Evolutionary conservation across 2,113 vertebrate species (phyloP).

Genomic region (Alethe diademata): DNA sequence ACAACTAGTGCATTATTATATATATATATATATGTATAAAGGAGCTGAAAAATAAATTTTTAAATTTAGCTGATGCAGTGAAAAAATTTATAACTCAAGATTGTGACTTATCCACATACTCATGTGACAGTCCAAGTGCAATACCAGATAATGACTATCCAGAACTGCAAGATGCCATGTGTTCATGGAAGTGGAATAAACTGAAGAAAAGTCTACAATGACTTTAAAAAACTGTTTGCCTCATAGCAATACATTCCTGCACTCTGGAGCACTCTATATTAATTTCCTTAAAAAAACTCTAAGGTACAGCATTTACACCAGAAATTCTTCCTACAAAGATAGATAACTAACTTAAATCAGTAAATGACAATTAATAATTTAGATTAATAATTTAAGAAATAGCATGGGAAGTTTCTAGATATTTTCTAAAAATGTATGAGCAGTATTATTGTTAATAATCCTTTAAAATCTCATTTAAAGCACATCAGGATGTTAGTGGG

Average conservation of each 20-base stretch:
- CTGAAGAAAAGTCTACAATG: rapidly evolving
- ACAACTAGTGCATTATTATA: background rate
- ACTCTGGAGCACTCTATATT: background rate
- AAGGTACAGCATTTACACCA: background rate
- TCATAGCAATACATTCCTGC: background rate
- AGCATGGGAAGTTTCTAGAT: background rate
- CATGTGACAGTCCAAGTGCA: background rate
- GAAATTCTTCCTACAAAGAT: background rate
- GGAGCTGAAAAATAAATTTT: background rate
- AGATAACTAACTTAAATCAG: background rate
- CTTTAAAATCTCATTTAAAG: background rate
- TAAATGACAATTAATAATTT: background rate
- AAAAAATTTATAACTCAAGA: background rate
- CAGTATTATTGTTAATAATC: background rate
- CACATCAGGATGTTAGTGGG: background rate
- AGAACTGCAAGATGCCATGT: background rate
- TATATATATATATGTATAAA: background rate
- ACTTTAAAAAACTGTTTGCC: background rate
- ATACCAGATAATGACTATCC: background rate
- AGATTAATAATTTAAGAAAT: background rate
- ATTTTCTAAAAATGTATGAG: background rate
- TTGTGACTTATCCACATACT: background rate
- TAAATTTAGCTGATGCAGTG: background rate
- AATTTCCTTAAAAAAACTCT: background rate
- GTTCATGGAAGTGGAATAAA: background rate